phyloP scores from a whole-genome alignment of 2,797 vertebrate genomes.

The Hozukius guyotensis region DNA sequence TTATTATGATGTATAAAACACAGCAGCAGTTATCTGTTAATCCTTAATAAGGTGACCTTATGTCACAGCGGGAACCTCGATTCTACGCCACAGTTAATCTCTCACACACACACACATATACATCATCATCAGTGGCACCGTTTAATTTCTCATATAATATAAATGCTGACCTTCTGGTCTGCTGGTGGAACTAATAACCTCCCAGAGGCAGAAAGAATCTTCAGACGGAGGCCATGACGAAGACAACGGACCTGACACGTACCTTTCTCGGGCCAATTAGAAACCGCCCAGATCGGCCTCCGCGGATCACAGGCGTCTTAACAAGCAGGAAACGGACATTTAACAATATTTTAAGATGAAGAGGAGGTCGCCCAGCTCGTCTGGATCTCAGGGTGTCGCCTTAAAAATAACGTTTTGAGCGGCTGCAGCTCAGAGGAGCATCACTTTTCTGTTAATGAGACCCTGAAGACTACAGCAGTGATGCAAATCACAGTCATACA shows the following conservation, averaged over 20 bases:
- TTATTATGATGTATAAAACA: background rate
- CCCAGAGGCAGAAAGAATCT: conserved; percentile 24
- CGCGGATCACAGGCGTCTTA: background rate
- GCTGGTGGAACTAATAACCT: conserved; percentile 36
- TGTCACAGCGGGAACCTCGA: background rate
- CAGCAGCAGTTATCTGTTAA: background rate
- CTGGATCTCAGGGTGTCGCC: background rate
- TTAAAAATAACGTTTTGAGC: background rate
- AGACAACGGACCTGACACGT: background rate
- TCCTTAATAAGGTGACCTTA: conserved; percentile 11
- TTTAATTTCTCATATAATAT: conserved; percentile 11
- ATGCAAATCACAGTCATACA: background rate
- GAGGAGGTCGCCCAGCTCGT: background rate
- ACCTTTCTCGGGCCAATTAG: background rate
- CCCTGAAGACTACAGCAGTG: background rate
- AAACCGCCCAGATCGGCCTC: background rate
- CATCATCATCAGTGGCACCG: background rate
- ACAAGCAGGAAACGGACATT: background rate
- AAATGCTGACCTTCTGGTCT: conserved; percentile 38
- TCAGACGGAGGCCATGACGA: background rate
- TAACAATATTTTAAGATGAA: background rate
- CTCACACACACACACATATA: background rate
- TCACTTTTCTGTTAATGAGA: background rate
- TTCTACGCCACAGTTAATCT: background rate
- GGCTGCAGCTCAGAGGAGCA: background rate